Evolutionary conservation across 37 sponge, comb jelly and placozoan species (phyloP).

Genomic region (Ephydatia muelleri): DNA sequence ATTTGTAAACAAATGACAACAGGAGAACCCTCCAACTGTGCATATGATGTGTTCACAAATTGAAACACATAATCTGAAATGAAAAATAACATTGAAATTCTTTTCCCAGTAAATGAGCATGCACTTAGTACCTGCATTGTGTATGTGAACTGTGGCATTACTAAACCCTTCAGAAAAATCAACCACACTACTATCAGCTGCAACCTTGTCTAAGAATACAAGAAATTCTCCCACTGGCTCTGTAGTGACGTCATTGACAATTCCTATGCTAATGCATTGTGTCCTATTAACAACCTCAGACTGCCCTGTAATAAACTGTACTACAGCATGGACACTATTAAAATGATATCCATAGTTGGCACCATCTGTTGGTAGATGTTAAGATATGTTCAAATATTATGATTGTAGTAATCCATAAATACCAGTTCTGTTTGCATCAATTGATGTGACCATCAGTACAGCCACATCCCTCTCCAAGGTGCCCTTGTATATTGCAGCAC

Average conservation of each 20-base stretch:
- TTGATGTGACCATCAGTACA: background rate
- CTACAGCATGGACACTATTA: background rate
- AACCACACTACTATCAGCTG: background rate
- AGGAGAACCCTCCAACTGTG: no score
- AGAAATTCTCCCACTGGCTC: background rate
- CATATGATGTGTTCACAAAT: no score
- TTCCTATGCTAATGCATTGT: background rate
- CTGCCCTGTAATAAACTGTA: background rate
- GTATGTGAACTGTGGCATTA: background rate
- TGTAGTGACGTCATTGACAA: background rate
- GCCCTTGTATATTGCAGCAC: background rate
- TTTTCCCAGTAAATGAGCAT: background rate
- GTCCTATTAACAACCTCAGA: background rate
- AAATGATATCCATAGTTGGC: background rate
- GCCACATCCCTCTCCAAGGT: background rate
- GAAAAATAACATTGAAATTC: no score
- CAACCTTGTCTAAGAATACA: background rate
- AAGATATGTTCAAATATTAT: background rate
- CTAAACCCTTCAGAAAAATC: background rate
- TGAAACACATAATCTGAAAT: no score
- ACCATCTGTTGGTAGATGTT: background rate
- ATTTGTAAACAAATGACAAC: no score
- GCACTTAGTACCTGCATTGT: background rate
- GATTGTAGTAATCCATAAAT: background rate
- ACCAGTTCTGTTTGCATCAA: background rate